Base-by-base conservation (phyloP, 2,888 invertebrate genomes). In the Augiades crinisus region DNA sequence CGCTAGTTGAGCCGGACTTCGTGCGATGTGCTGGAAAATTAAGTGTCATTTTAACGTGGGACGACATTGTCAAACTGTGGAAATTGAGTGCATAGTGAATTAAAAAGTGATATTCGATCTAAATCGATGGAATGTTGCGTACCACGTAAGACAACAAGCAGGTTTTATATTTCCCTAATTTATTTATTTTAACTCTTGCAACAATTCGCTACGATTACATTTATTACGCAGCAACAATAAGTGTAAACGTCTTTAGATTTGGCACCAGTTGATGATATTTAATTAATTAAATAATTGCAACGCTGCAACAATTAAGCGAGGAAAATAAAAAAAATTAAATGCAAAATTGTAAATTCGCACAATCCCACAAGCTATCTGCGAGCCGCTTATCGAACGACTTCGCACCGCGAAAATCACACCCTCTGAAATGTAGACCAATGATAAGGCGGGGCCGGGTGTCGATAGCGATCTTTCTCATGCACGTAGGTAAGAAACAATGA, bases 61-160 rank as follows among this genome's bases (percentile, higher is more conserved):
- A 67, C 66, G 61, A 70, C 66, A 72, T 63, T 59, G 68, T 65
- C 72, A 67, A 68, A 74, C 74, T 82, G 86, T 86, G 85, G 77
- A 79, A 81, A 70, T 69, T 73, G 69, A 72, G 86, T 87, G 84
- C 71, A 74, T 73, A 81, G 88, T 88, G 88, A 78, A 70, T 75
- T 75, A 31, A 60, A n/a, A 69, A 73, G 84, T 87, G 85, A 76
- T 75, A 74, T 69, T 71, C 72, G 69, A 65, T 72, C 70, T 63
- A 56, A 75, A 66, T 70, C 73, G 74, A 69, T 84, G 88, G 88
- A 87, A 77, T 84, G 76, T 78, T 71, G 68, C 78, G 44, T 51
- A 68, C 65, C 71, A 70, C 68, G 88, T 88, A 88, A 87, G 88
- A 84, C 70, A 78, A 75, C 69, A 75, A 70, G 67, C 69, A 75